Base-by-base conservation (phyloP, 2,113 vertebrate genomes). In the Mesitornis unicolor region DNA sequence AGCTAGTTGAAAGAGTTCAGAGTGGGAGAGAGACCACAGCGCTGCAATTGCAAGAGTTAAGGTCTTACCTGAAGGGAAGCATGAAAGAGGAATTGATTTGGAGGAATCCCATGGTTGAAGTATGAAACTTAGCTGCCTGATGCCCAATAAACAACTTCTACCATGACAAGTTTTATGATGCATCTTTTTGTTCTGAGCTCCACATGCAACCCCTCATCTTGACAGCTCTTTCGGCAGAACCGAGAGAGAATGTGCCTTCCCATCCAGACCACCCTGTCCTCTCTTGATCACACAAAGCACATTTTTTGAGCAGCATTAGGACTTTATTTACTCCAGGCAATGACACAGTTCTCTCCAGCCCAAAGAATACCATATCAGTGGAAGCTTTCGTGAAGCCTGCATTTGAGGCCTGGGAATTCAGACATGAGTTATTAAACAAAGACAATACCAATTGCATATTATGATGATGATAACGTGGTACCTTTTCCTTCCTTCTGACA, bases 401-500 rank as follows among this genome's bases (percentile, higher is more conserved):
- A 94, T 22, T 10, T 5, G 5, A 95, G 76, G 74, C 59, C 86
- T 75, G 38, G 61, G 59, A 48, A 47, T 94, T 91, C 70, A 87
- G 50, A 84, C 42, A 50, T 78, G 18, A 93, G 45, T 74, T 70
- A 82, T 87, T 57, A 93, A 95, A 95, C 64, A 94, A 95, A n/a
- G 56, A 83, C 35, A 93, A 96, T 76, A 95, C 63, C 83, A 82
- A 78, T 89, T 28, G 95, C 31, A 81, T 50, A 88, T 83, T 51
- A 96, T 75, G 83, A 93, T 45, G 77, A 92, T 79, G 88, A 85
- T 76, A 90, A 79, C 14, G 47, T 33, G 43, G 88, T 98, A 98
- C 98, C 98, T 98, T 98, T 98, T 98, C 99, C 99, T 98, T 98
- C 98, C 97, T 97, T 98, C 73, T 95, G 98, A 96, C 99, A 99